Base-by-base conservation (phyloP, 2,797 vertebrate genomes). In the Channallabes apus region DNA sequence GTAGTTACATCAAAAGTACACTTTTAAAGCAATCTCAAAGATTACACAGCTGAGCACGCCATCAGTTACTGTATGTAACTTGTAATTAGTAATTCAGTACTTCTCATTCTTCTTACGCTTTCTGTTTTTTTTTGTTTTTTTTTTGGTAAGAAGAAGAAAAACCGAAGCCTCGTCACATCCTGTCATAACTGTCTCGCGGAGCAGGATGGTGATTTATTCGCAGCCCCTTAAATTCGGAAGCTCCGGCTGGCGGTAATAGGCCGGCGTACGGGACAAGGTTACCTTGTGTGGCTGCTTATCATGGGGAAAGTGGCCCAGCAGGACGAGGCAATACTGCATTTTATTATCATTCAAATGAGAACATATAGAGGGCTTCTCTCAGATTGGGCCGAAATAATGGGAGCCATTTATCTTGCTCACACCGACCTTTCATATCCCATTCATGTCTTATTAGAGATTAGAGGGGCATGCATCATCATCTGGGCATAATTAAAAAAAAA, bases 301-400 rank as follows among this genome's bases (percentile, higher is more conserved):
- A 91, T 92, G 91, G 92, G 91, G 89, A 93, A 92, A 94, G 93
- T 93, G 91, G 92, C 92, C 91, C 90, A 92, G 92, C 90, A 93
- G 94, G 94, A 95, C 94, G 93, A 95, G 95, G 95, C 95, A 93
- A 95, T 95, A 95, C 93, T 94, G 93, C 93, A 94, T 96, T 95
- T 94, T 96, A 95, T 96, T 96, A 96, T 96, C 95, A 96, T 96
- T 96, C 93, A 96, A 96, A 96, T 96, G 94, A 96, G 95, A 96
- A 95, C 95, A 95, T 95, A 95, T 96, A 96, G 95, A 95, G 87
- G 93, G 90, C 94, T 95, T 94, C 95, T 94, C 92, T 95, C 94
- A 91, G 93, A 96, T 95, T 95, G 94, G 93, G 94, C 91, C 93
- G 91, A 93, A 95, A 95, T 96, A 96, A 96, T 96, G 93, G 94